Evolutionary conservation across 2,888 invertebrate genomes (phyloP), one percentile per base, ranked within the genome.

Genomic region (Pimpla rufipes): DNA sequence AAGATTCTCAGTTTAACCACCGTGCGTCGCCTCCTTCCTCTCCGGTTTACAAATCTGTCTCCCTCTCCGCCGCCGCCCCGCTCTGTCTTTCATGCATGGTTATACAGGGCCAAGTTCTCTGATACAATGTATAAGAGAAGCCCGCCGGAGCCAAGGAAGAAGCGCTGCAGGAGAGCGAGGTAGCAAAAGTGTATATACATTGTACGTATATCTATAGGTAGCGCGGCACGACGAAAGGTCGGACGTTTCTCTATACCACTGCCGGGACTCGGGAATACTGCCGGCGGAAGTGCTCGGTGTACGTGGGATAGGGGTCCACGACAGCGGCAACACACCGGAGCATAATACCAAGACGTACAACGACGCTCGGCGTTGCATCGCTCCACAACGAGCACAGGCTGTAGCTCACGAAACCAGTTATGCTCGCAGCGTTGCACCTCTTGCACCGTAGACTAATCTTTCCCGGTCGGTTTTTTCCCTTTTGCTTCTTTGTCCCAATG

Each of bases 1-100:
- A 80, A 75, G 79, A 83, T 79, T 83, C 76, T 75, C 79, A 71
- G 83, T 79, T 79, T 83, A 83, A 83, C 83, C 83, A 71, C 76
- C 59, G 75, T 76, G 71, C 79, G 71, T 71, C 35, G 71, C 50
- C 71, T 83, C 76, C 76, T 76, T 79, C 71, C 71, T 62, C 76
- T 35, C 71, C 59, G 78, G 71, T 80, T 80, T 85, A 80, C 79
- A 83, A 83, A 83, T 85, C 85, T 74, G 73, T 68, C 67, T 50
- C 37, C 42, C 74, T 29, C 37, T 45, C 62, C 42, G 16, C 11
- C 74, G 8, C 42, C 23, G 13, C 47, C 55, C 59, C 55, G 16
- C 52, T 57, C 50, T 76, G 62, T 68, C 74, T 67, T 64, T 75
- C 76, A 73, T 52, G 76, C 18, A 40, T 62, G 52, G 79, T 57